Percentiles rank a stretch among this genome's conserved stretches.
Evolutionary conservation across 2,888 invertebrate genomes (phyloP).

Genomic region (Pandemis cinnamomeana): DNA sequence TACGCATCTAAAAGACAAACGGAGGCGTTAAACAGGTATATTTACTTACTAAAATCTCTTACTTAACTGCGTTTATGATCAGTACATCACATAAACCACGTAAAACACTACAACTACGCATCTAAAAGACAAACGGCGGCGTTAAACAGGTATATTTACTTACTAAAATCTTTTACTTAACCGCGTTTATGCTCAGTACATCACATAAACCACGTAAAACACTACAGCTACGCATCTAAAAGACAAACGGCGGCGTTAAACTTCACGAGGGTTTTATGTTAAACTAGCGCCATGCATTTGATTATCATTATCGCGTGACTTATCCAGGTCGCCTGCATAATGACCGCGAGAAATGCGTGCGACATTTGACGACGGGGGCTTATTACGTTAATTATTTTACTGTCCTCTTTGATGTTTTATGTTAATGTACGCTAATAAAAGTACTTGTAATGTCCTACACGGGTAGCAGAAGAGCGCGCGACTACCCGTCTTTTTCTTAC

Average conservation of each 20-base stretch:
- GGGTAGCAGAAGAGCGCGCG: too few relatives aligned
- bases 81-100: neutral
- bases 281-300: constrained; percentile 26
- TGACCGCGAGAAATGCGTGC: constrained; percentile 15
- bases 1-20: constrained; percentile 12
- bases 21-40: too few relatives aligned
- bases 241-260: constrained; percentile 17
- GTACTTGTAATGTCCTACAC: too few relatives aligned
- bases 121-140: constrained; percentile 8
- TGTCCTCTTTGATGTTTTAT: neutral
- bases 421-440: neutral
- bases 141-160: too few relatives aligned
- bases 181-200: neutral
- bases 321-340: constrained; percentile 12
- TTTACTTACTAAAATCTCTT: too few relatives aligned
- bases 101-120: neutral
- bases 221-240: neutral
- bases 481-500: too few relatives aligned
- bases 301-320: constrained; percentile 21
- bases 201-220: neutral
- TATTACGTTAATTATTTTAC: constrained; percentile 16
- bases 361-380: neutral
- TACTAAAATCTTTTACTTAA: too few relatives aligned
- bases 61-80: too few relatives aligned
- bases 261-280: constrained; percentile 13